Evolutionary conservation across 2,888 invertebrate species (phyloP), one percentile per base, ranked within the genome.

Genomic region (Drosophila testacea): DNA sequence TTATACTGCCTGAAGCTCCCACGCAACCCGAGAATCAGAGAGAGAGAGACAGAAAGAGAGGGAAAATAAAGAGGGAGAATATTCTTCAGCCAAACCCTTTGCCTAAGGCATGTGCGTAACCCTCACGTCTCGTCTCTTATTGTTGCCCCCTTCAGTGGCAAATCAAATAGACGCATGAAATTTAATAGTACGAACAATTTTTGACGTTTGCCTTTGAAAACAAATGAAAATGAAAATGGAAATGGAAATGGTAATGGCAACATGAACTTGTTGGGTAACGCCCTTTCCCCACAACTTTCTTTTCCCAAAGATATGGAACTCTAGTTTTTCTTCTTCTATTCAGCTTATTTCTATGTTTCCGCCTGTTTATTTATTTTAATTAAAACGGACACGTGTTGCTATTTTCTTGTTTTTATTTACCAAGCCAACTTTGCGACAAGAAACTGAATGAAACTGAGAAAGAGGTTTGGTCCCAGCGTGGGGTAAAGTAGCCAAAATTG

Each of bases 361-460:
- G 76, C 65, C 69, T 87, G 57, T 88, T 89, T 89, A 86, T 86
- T 86, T 86, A 85, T 88, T 86, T 86, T 86, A 86, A 86, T 86
- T 86, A 86, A 86, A 86, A 81, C 57, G 65, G 86, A 77, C 86
- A 89, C 86, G 86, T 86, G 86, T 77, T 79, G 86, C 79, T 86
- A 81, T 86, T 88, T 89, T 84, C 79, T 70, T 84, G 77, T 82
- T 84, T 77, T 80, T 77, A 69, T 84, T 87, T 73, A 64, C 68
- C 83, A 73, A 60, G 63, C 50, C 34, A 73, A 68, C 69, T 64
- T 52, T 28, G 41, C 60, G 44, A 77, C 78, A 75, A 60, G 73
- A 55, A 50, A 54, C 47, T 16, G 41, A 61, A 67, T 42, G 30
- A 39, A 56, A 55, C 42, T 41, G 22, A 46, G 36, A 46, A 30